Evolutionary conservation across 2,113 vertebrate species (phyloP).

Genomic region (Lepus americanus): DNA sequence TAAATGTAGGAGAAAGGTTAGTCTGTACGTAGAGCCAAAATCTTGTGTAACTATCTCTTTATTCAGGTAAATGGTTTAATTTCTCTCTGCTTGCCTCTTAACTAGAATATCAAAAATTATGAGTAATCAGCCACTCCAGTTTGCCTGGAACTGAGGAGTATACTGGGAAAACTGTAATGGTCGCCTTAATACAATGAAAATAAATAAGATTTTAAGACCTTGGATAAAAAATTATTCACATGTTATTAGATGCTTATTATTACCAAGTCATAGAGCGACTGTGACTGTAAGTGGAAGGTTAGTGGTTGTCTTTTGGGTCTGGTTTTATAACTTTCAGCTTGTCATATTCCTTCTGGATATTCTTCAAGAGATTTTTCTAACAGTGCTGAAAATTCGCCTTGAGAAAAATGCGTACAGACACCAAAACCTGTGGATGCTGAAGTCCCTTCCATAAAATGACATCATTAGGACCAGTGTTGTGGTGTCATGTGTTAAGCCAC

Average conservation of each 20-base stretch:
- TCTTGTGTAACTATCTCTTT: neutral
- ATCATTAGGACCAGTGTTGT: too few relatives aligned
- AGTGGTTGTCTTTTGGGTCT: slow-evolving; percentile 48
- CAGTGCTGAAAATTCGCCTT: slow-evolving; percentile 5
- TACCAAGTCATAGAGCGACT: neutral
- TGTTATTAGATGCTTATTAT: neutral
- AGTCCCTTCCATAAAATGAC: neutral
- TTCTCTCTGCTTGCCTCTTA: slow-evolving; percentile 41
- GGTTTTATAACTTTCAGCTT: neutral
- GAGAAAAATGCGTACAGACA: neutral
- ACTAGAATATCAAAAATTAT: neutral
- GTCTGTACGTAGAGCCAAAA: neutral
- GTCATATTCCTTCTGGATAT: neutral
- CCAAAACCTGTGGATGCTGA: neutral
- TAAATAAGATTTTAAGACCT: neutral
- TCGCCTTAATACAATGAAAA: neutral
- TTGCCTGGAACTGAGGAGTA: neutral
- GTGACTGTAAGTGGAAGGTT: slow-evolving; percentile 1
- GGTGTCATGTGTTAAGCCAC: too few relatives aligned
- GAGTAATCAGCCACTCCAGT: neutral
- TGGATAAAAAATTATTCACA: slow-evolving; percentile 30
- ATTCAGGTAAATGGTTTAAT: neutral
- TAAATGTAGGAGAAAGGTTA: neutral
- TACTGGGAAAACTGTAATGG: neutral
- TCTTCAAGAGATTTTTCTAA: slow-evolving; percentile 18